Base-by-base conservation (phyloP, 2,888 invertebrate genomes). In the Neoascia interrupta region DNA sequence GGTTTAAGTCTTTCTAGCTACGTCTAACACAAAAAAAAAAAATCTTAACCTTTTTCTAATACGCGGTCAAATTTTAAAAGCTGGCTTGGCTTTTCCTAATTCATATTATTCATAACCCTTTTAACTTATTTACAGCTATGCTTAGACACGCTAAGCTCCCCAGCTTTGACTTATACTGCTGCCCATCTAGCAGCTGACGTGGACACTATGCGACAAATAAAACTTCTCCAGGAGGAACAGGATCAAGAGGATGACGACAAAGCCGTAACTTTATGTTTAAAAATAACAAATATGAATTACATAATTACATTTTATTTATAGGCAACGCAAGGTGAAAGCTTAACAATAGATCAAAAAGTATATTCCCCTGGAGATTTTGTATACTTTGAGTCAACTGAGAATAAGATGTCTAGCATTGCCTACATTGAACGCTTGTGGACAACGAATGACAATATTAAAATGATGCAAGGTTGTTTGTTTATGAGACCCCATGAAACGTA, bases 401-500 rank as follows among this genome's bases (percentile, higher is more conserved):
- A 89, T 69, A 89, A 89, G 83, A 85, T 96, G 34, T 93, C 93
- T 0, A 91, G 94, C 82, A 95, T 98, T 39, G 92, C 97, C 69
- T 93, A 96, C 82, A 95, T 98, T 43, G 97, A 98, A 86, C 92
- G 96, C 1, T 91, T 99, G 10, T 97, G 95, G 94, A 96, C 94
- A 10, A 96, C 95, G 84, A 91, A 91, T 13, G 94, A 94, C 43
- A 94, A 94, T 5, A 93, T 95, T 80, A 94, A 96, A 83, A 96
- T 96, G 93, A 91, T 97, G 83, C 95, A 96, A 84, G 97, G 97
- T n/a, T 95, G 95, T 85, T 94, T 96, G 84, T 98, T 96, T 87
- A 94, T 91, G 81, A 92, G 98, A 60, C 99, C 99, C 0, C 94
- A 95, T 84, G 98, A 99, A 89, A 99, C 99, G 0, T 98, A 94